These are phyloP conservation scores for Plusia festucae DNA, from an alignment of 2,888 invertebrate species.

Conservation along the genomic window DNA sequence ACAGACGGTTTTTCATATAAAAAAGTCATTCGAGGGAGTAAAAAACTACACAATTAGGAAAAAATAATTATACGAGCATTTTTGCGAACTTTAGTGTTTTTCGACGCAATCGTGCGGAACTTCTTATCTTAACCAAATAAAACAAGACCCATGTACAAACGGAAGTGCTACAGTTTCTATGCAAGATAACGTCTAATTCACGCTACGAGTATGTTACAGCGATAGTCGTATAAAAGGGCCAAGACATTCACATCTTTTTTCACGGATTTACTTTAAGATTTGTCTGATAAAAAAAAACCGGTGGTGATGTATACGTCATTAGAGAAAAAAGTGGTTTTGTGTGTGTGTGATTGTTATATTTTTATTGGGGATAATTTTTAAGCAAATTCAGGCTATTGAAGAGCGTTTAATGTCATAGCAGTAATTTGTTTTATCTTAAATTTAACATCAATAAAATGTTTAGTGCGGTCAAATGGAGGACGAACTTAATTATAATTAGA, in stretches of 20 bases:
- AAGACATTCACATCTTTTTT: too few species aligned
- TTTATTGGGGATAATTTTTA: background rate
- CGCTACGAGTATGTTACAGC: too few species aligned
- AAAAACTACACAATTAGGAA: background rate
- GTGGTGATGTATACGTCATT: too few species aligned
- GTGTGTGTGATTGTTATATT: too few species aligned
- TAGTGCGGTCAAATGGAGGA: conserved; percentile 21
- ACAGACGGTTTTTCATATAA: too few species aligned
- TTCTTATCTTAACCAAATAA: conserved; percentile 14
- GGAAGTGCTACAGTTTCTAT: conserved; percentile 7
- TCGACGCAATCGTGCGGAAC: background rate
- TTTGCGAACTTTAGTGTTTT: background rate
- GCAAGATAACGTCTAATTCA: conserved; percentile 16
- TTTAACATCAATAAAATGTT: conserved; percentile 1
- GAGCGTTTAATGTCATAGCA: too few species aligned
- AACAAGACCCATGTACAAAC: conserved; percentile 1
- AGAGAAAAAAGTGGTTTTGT: too few species aligned
- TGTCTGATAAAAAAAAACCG: background rate
- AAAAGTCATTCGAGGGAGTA: background rate
- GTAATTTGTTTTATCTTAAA: too few species aligned
- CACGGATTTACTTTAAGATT: too few species aligned
- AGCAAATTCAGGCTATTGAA: too few species aligned
- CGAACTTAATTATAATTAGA: conserved; percentile 8
- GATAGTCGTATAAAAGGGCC: too few species aligned
- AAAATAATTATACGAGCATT: background rate